Percentiles rank a stretch among this genome's conserved stretches.
Conservation (phyloP, 2,797 vertebrate species). For the Siniperca scherzeri region DNA sequence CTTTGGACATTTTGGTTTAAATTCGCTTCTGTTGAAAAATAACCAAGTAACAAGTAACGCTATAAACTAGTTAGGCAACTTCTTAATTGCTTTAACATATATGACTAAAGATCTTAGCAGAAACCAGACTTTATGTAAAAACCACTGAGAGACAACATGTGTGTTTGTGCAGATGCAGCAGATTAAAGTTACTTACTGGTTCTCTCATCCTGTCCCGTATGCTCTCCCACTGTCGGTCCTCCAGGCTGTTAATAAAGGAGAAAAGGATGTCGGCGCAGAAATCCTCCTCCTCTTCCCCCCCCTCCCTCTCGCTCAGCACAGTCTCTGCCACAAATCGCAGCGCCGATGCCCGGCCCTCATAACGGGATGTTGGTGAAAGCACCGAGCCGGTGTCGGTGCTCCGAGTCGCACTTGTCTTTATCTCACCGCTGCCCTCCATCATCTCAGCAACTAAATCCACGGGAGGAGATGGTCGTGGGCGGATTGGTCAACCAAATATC, state of each 20-base stretch:
- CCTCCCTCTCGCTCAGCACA: neutral
- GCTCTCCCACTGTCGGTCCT: neutral
- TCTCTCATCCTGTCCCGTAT: slow-evolving; percentile 16
- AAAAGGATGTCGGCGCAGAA: neutral
- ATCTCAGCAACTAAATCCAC: neutral
- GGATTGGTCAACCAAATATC: neutral
- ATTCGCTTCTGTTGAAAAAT: neutral
- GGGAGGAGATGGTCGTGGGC: neutral
- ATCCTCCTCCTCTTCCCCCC: neutral
- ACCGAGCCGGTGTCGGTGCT: neutral
- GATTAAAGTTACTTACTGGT: neutral
- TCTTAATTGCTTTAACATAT: neutral
- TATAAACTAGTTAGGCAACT: too few species aligned
- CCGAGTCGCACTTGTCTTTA: rapidly evolving
- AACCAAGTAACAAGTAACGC: neutral
- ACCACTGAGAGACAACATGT: neutral
- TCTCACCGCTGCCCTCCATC: neutral
- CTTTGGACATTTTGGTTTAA: neutral
- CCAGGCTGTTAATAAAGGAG: neutral
- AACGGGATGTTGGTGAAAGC: rapidly evolving
- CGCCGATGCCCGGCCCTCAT: neutral
- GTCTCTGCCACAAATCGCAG: neutral
- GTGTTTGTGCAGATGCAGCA: too few species aligned
- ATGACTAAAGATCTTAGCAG: neutral
- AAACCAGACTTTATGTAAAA: neutral